Evolutionary conservation across 2,797 vertebrate genomes (phyloP).

Genomic region (Champsocephalus esox): DNA sequence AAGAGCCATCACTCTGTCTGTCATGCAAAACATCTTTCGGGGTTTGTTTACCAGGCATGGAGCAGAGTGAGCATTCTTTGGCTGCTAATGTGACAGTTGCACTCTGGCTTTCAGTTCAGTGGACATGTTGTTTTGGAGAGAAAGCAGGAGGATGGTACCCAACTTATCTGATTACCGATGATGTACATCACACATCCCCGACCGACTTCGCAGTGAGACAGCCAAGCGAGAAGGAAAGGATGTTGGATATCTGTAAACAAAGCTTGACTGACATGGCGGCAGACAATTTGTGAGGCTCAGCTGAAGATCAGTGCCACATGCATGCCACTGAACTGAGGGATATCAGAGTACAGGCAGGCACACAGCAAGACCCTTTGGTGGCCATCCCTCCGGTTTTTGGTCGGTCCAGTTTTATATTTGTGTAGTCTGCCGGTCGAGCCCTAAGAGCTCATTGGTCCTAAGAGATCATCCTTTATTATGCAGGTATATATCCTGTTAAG

Average conservation of each 20-base stretch:
- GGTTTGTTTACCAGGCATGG: conserved; percentile 77
- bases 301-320: conserved; percentile 81
- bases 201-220: conserved; percentile 63
- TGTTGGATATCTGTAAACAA: conserved; percentile 74
- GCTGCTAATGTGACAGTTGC: conserved; percentile 84
- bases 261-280: conserved; percentile 78
- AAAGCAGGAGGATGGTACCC: conserved; percentile 81
- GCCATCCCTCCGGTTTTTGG: too few species aligned
- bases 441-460: too few species aligned
- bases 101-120: conserved; percentile 83
- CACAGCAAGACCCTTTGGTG: background rate
- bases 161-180: conserved; percentile 87
- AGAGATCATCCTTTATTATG: too few species aligned
- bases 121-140: conserved; percentile 80
- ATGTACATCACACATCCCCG: conserved; percentile 83
- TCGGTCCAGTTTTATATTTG: too few species aligned
- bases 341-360: conserved; percentile 30
- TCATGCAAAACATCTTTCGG: conserved; percentile 76
- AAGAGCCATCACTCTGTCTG: conserved; percentile 71
- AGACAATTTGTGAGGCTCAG: conserved; percentile 79
- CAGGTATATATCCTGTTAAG: too few species aligned
- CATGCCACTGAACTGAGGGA: conserved; percentile 50
- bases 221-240: conserved; percentile 54
- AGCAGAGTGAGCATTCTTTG: conserved; percentile 63
- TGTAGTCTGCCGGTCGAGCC: too few species aligned